Conservation (phyloP, 2,797 vertebrate species). For the Morus bassanus region DNA sequence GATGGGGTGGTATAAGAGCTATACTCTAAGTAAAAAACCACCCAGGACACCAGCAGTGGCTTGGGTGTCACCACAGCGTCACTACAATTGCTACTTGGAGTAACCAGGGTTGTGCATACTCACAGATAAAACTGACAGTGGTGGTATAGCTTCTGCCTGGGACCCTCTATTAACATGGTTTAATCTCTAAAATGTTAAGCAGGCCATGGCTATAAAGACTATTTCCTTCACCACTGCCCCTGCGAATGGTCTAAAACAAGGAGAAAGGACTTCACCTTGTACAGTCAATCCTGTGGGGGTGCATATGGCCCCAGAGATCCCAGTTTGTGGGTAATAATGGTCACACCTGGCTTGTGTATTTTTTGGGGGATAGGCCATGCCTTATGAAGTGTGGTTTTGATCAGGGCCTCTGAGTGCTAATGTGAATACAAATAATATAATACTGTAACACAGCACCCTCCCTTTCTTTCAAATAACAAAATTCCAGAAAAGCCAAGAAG, state of each 20-base stretch:
- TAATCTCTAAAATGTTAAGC: background rate
- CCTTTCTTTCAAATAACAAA: background rate
- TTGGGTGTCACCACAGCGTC: background rate
- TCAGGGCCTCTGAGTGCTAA: background rate
- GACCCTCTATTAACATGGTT: background rate
- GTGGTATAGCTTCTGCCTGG: background rate
- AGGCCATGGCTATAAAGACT: rapidly evolving
- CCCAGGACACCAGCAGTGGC: background rate
- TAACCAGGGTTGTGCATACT: background rate
- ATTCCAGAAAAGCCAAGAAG: background rate
- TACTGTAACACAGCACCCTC: background rate
- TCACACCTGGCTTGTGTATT: background rate
- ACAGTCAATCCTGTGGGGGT: too few species aligned
- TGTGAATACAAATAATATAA: background rate
- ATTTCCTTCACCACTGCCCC: background rate
- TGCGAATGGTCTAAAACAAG: background rate
- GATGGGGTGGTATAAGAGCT: background rate
- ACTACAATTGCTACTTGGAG: too few species aligned
- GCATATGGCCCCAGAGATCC: background rate
- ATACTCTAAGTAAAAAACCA: background rate
- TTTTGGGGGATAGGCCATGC: background rate
- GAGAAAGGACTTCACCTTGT: background rate
- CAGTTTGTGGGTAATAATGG: background rate
- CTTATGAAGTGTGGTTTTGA: background rate
- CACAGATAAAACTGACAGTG: background rate